phyloP scores from a whole-genome alignment of 2,113 vertebrate genomes.

The Turdus rufiventris region DNA sequence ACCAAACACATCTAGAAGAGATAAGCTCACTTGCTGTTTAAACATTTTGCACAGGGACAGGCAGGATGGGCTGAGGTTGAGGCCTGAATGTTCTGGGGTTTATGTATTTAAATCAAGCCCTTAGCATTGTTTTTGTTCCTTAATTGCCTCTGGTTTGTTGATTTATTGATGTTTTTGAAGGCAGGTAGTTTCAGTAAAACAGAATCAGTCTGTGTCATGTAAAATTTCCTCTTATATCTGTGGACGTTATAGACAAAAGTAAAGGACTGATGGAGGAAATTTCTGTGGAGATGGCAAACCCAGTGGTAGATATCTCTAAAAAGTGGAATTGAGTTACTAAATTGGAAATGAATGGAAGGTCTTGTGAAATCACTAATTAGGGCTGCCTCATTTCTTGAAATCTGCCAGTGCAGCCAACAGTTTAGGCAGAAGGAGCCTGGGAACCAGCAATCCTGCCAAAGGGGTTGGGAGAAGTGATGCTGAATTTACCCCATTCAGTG shows the following conservation, averaged over 20 bases:
- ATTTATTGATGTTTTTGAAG: slow-evolving; percentile 24
- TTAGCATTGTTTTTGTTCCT: neutral
- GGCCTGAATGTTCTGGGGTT: neutral
- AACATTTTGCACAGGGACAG: neutral
- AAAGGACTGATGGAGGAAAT: neutral
- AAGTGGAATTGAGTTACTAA: neutral
- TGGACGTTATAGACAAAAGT: neutral
- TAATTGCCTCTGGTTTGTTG: slow-evolving; percentile 16
- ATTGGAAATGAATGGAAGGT: neutral
- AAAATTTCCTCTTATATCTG: neutral
- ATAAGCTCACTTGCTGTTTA: neutral
- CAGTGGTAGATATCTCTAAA: neutral
- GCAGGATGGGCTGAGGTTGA: neutral
- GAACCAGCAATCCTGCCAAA: neutral
- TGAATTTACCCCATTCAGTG: neutral
- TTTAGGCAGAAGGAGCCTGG: neutral
- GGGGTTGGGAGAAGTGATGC: neutral
- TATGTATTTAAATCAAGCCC: neutral
- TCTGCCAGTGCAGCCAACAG: neutral
- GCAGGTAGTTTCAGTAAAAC: neutral
- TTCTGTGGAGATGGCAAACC: neutral
- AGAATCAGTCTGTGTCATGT: neutral
- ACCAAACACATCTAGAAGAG: neutral
- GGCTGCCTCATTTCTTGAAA: neutral
- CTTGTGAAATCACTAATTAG: neutral